Evolutionary conservation across 2,797 vertebrate species (phyloP), one percentile per base, ranked within the genome.

Genomic region (Zalophus californianus): DNA sequence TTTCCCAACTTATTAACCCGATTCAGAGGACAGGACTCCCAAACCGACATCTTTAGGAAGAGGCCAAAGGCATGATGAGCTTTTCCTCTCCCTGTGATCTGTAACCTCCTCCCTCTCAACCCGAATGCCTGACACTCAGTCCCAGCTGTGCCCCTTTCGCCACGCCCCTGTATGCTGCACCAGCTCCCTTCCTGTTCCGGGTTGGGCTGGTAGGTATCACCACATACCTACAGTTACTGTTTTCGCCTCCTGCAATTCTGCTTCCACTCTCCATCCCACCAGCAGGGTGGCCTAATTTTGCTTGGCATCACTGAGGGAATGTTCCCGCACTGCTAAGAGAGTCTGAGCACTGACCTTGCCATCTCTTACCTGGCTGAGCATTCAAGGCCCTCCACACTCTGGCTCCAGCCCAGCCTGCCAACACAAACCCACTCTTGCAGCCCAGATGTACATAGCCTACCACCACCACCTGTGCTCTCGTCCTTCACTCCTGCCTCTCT

Each of bases 401-500:
- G 60, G 56, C 6, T 38, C 44, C 56, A 16, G 25, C 38, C n/a
- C 20, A 29, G 6, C 13, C 62, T 23, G 8, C 13, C 3, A 29
- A 11, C 12, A 7, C 13, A 52, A 50, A 38, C 18, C 44, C 3
- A 0, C 4, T 4, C 18, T 50, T 23, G 48, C 58, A 66, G 41
- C 48, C 64, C 9, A 3, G 27, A 77, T 27, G 32, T 11, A 20
- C 9, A 15, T 2, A 38, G 7, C 72, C 20, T 3, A 0, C 21
- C 14, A 2, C 50, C 44, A 44, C 44, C 44, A 44, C 12, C 38
- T 2, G 9, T 0, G 0, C 35, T n/a, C 80, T 29, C 8, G 0
- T 8, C 62, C 38, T n/a, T 32, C 18, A 23, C 38, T 12, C 9
- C 32, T 18, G 20, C 38, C 38, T 56, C 79, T 32, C 35, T 4